Conservation (phyloP, 1,140 invertebrate species). For the Drosophila dunni region DNA sequence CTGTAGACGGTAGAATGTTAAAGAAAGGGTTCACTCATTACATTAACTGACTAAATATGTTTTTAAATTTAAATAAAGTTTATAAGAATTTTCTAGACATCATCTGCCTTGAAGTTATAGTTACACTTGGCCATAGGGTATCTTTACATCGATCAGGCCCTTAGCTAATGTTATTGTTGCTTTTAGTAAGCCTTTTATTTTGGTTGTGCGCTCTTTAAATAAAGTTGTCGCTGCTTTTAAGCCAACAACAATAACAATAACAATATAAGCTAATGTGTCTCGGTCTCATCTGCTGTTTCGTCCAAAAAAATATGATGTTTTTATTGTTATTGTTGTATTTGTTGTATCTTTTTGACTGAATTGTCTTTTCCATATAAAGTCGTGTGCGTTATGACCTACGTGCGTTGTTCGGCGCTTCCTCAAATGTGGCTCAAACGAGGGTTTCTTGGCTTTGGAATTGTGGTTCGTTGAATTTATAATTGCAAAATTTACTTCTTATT, state of each 20-base stretch:
- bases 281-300: constrained; percentile 19
- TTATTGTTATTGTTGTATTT: constrained; percentile 9
- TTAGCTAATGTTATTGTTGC: constrained; percentile 3
- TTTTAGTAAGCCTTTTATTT: constrained; percentile 24
- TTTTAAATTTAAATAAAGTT: neutral
- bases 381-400: constrained; percentile 71
- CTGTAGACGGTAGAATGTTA: neutral
- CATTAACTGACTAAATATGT: neutral
- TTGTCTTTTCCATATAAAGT: constrained; percentile 54
- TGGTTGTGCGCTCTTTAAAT: constrained; percentile 25
- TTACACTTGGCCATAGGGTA: neutral
- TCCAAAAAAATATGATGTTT: constrained; percentile 7
- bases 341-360: constrained; percentile 24
- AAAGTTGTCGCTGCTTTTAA: constrained; percentile 20
- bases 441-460: constrained; percentile 38
- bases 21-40: neutral
- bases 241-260: constrained; percentile 16
- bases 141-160: neutral
- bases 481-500: constrained; percentile 14
- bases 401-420: constrained; percentile 52
- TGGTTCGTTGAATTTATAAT: constrained; percentile 49
- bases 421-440: constrained; percentile 26
- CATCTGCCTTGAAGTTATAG: no score
- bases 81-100: no score
- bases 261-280: constrained; percentile 23